Base-by-base conservation (phyloP, 2,113 vertebrate species). In the Mastomys coucha region DNA sequence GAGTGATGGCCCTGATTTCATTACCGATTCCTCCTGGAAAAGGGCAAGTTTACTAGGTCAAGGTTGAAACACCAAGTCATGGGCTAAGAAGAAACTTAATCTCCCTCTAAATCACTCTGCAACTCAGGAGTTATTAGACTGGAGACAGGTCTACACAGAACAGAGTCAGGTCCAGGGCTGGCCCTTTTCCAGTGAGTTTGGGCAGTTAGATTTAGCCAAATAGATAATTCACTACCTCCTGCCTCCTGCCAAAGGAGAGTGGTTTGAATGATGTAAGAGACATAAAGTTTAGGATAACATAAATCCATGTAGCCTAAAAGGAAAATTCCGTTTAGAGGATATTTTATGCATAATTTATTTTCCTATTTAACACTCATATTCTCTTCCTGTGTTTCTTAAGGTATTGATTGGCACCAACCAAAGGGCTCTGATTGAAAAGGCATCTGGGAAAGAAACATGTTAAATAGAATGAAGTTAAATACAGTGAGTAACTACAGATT, bases 1-100 rank as follows among this genome's bases (percentile, higher is more conserved):
- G 97, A 96, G 97, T 92, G 93, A 98, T 91, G 24, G 96, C n/a
- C 65, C 93, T 97, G 97, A 94, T 98, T 98, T 98, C 96, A 97
- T 97, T 98, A 90, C 82, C 90, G 97, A 95, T 97, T 98, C 94
- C 49, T 93, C 1, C 12, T 69, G 87, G 65, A 95, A 96, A 96
- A 87, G 63, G 88, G 87, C 93, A 94, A 9, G 91, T 97, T 97
- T 87, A 82, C 88, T 60, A 92, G 96, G 95, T 97, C 95, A 97
- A 96, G 86, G 95, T 96, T 97, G 96, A 97, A 96, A 97, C 65
- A 88, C 76, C 93, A 96, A 94, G 78, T 95, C 94, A 95, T 33
- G 36, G 45, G 56, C 94, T 96, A 90, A 95, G 94, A 97, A 96
- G 91, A 97, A 97, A 96, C 87, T 91, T 97, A 96, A 93, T 91